These are phyloP conservation scores for Pao palembangensis DNA, from an alignment of 2,113 vertebrate species.

Conservation along the genomic window DNA sequence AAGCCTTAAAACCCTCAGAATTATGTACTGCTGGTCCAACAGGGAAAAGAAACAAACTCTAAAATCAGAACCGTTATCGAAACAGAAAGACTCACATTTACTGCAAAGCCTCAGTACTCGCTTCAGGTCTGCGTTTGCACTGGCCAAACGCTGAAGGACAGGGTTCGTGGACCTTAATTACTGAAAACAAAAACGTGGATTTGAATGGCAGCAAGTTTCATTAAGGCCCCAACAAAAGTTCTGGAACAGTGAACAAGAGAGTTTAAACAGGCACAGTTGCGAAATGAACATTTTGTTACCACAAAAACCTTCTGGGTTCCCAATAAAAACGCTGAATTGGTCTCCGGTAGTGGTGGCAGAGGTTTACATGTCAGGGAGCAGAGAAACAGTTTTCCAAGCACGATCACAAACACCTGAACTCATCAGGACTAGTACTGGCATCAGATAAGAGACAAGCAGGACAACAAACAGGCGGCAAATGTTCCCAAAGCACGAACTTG, in stretches of 20 bases:
- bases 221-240: background rate
- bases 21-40: slow-evolving; percentile 26
- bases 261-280: too few species aligned
- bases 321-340: background rate
- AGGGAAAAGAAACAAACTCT: slow-evolving; percentile 10
- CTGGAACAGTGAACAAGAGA: too few species aligned
- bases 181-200: background rate
- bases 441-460: background rate
- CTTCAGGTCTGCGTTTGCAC: background rate
- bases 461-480: background rate
- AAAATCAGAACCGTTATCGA: background rate
- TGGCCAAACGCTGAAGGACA: background rate
- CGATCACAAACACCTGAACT: background rate
- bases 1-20: slow-evolving; percentile 14
- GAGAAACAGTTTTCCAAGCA: slow-evolving; percentile 38
- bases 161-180: background rate
- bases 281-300: too few species aligned
- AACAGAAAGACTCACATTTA: slow-evolving; percentile 10
- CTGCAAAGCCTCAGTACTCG: slow-evolving; percentile 1
- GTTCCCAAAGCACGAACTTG: background rate
- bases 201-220: background rate
- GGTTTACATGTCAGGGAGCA: slow-evolving; percentile 17
- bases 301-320: background rate
- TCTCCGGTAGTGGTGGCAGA: background rate
- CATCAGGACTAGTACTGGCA: background rate